These are phyloP conservation scores for Tor tambroides DNA, from an alignment of 2,113 vertebrate species.

Conservation along the genomic window DNA sequence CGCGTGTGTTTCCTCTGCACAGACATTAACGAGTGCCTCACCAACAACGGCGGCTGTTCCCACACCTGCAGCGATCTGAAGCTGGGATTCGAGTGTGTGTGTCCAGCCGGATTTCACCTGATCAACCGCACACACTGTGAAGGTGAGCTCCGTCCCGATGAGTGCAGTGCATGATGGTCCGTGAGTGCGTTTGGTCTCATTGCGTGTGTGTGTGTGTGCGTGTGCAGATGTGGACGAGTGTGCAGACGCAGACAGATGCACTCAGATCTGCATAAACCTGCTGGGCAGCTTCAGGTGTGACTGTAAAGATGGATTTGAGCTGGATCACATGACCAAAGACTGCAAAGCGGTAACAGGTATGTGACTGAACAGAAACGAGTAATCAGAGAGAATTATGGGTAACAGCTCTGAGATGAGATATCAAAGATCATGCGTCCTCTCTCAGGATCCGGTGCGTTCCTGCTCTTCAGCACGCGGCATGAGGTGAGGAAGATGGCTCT, in stretches of 20 bases:
- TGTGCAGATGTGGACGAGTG: constrained; percentile 86
- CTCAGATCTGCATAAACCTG: constrained; percentile 85
- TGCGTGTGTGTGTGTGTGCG: background rate
- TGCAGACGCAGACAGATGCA: constrained; percentile 76
- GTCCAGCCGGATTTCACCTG: constrained; percentile 79
- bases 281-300: constrained; percentile 85
- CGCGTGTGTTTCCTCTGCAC: constrained; percentile 7
- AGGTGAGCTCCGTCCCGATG: constrained; percentile 71
- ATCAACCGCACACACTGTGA: constrained; percentile 73
- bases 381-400: background rate
- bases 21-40: constrained; percentile 83
- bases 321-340: constrained; percentile 76
- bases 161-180: background rate
- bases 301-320: constrained; percentile 77
- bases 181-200: constrained; percentile 18
- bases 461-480: constrained; percentile 85
- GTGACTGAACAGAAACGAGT: background rate
- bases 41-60: constrained; percentile 81
- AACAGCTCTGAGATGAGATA: background rate
- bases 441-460: constrained; percentile 77
- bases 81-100: constrained; percentile 82
- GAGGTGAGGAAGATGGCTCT: constrained; percentile 84
- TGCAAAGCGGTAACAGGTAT: constrained; percentile 84
- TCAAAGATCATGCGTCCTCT: background rate
- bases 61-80: constrained; percentile 82